phyloP scores from a whole-genome alignment of 2,888 invertebrate genomes.

The Archips xylosteana region DNA sequence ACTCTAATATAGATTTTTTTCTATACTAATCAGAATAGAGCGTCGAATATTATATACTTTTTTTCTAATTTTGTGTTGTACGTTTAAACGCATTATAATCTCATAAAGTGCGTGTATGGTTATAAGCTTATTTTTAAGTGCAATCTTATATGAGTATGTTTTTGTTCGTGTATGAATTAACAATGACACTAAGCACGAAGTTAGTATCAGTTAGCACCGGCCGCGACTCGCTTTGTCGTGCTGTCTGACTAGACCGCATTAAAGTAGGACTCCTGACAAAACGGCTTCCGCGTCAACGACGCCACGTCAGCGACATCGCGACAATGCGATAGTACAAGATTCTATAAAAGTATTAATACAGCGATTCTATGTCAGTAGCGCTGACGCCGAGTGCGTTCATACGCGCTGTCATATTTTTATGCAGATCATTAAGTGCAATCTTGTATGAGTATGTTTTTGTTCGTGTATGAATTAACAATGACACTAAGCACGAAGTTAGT shows the following conservation, averaged over 20 bases:
- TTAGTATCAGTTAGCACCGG: too few relatives aligned
- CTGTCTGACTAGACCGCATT: too few relatives aligned
- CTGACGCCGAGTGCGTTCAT: too few relatives aligned
- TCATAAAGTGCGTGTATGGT: neutral
- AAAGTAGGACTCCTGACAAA: too few relatives aligned
- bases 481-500: neutral
- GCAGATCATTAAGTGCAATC: neutral
- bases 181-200: neutral
- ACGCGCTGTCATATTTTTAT: too few relatives aligned
- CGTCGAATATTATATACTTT: neutral
- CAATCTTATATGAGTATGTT: neutral
- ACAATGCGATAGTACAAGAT: too few relatives aligned
- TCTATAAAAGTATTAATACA: too few relatives aligned
- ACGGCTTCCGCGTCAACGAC: too few relatives aligned
- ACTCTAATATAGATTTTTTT: neutral
- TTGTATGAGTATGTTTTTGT: constrained; percentile 1
- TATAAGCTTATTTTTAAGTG: neutral
- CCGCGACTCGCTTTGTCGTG: too few relatives aligned
- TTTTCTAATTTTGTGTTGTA: neutral
- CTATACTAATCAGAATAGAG: neutral
- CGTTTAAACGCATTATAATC: neutral
- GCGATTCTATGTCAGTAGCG: too few relatives aligned
- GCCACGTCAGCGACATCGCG: too few relatives aligned
- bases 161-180: neutral
- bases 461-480: neutral